Evolutionary conservation across 2,797 vertebrate genomes (phyloP).

Genomic region (Rhinophrynus dorsalis): DNA sequence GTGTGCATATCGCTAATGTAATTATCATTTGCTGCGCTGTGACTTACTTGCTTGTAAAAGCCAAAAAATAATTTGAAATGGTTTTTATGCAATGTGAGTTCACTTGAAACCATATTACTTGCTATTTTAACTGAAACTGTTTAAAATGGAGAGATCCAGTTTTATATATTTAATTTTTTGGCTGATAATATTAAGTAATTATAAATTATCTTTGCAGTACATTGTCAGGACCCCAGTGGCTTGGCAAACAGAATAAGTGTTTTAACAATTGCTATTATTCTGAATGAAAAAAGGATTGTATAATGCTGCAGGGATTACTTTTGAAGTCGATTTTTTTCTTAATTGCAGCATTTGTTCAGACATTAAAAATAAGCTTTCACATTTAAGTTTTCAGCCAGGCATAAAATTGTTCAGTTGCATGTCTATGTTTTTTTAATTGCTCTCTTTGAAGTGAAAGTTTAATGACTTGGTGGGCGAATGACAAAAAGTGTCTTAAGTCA

Average conservation of each 20-base stretch:
- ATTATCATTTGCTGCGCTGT: too few species aligned
- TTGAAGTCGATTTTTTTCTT: constrained; percentile 25
- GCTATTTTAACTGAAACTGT: background rate
- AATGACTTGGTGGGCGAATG: constrained; percentile 43
- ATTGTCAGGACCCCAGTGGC: background rate
- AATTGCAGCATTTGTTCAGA: constrained; percentile 16
- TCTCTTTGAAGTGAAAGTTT: constrained; percentile 34
- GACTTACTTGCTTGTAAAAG: too few species aligned
- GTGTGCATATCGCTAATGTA: too few species aligned
- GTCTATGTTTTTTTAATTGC: constrained; percentile 37
- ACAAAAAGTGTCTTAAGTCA: constrained; percentile 37
- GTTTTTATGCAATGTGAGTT: background rate
- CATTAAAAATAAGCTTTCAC: constrained; percentile 30
- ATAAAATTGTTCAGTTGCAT: constrained; percentile 42
- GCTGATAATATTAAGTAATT: constrained; percentile 30
- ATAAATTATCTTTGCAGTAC: constrained; percentile 16
- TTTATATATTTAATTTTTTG: background rate
- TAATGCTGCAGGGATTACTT: constrained; percentile 15
- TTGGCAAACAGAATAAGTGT: constrained; percentile 30
- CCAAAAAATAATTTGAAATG: background rate
- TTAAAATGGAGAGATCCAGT: background rate
- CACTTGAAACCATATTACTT: background rate
- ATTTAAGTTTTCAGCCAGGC: constrained; percentile 16
- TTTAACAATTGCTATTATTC: constrained; percentile 29
- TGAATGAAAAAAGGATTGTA: constrained; percentile 7